Evolutionary conservation across 2,888 invertebrate species (phyloP).

Genomic region (Agrenia bidenticulata): DNA sequence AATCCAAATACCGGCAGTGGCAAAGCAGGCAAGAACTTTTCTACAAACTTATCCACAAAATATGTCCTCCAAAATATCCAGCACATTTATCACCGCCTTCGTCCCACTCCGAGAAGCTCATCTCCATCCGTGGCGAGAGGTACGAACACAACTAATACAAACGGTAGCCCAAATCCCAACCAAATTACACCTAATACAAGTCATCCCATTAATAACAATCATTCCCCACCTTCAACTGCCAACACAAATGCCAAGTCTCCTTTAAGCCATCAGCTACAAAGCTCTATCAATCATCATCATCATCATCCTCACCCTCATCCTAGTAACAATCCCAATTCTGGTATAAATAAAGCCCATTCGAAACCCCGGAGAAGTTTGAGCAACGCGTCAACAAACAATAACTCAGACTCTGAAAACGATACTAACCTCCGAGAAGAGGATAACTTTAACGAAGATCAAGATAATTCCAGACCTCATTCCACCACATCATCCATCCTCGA

Average conservation of each 20-base stretch:
- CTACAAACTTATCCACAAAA: constrained; percentile 45
- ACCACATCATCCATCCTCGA: constrained; percentile 13
- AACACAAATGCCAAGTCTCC: constrained; percentile 11
- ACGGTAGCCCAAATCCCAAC: constrained; percentile 20
- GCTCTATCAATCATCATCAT: constrained; percentile 28
- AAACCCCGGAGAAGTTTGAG: neutral
- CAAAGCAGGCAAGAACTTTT: neutral
- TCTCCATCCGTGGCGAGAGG: neutral
- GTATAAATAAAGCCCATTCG: neutral
- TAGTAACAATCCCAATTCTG: neutral
- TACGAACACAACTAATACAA: constrained; percentile 10
- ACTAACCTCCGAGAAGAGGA: too few relatives aligned
- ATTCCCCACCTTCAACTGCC: constrained; percentile 20
- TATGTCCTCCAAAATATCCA: constrained; percentile 52
- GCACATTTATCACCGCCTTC: constrained; percentile 51
- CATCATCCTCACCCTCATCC: neutral
- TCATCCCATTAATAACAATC: constrained; percentile 41
- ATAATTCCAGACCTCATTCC: constrained; percentile 1
- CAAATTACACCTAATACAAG: constrained; percentile 23
- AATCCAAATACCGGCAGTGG: neutral
- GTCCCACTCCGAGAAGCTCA: constrained; percentile 26
- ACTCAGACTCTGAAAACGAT: too few relatives aligned
- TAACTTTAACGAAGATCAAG: constrained; percentile 9
- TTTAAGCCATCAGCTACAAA: constrained; percentile 1
- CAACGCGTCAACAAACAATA: neutral